phyloP scores from a whole-genome alignment of 2,888 invertebrate species.

The Macrophya annulata region DNA sequence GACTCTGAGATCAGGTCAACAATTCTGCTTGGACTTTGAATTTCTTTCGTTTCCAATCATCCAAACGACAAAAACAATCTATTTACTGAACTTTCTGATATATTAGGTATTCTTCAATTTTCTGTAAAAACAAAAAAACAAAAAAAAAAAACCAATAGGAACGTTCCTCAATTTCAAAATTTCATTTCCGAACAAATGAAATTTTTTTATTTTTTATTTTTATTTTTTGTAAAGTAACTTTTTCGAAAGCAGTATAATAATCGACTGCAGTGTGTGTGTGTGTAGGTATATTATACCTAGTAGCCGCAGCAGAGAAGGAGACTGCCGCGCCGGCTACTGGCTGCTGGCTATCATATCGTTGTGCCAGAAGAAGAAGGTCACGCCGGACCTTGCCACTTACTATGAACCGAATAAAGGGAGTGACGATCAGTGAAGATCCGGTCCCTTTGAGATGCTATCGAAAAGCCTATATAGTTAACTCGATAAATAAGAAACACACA shows the following conservation, averaged over 20 bases:
- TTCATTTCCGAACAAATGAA: too few relatives aligned
- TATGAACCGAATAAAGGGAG: conserved; percentile 1
- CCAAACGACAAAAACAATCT: background rate
- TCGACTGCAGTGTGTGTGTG: too few relatives aligned
- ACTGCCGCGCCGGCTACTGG: background rate
- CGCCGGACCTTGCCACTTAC: conserved; percentile 6
- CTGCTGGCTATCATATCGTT: background rate
- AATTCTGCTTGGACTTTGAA: background rate
- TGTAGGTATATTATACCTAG: too few relatives aligned
- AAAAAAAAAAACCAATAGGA: too few relatives aligned
- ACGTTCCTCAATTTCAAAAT: too few relatives aligned
- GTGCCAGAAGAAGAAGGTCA: conserved; percentile 15
- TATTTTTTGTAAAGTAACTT: too few relatives aligned
- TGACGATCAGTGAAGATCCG: background rate
- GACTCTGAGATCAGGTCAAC: background rate
- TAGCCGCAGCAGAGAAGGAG: background rate
- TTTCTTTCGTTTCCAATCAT: background rate
- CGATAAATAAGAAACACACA: background rate
- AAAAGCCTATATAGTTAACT: background rate
- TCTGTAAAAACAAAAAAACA: background rate
- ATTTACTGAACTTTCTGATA: background rate
- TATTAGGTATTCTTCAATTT: background rate
- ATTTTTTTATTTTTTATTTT: too few relatives aligned
- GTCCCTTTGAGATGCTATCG: background rate
- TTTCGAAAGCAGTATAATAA: too few relatives aligned